These are phyloP conservation scores for Lophura nycthemera DNA, from an alignment of 2,113 vertebrate species.

Conservation along the genomic window DNA sequence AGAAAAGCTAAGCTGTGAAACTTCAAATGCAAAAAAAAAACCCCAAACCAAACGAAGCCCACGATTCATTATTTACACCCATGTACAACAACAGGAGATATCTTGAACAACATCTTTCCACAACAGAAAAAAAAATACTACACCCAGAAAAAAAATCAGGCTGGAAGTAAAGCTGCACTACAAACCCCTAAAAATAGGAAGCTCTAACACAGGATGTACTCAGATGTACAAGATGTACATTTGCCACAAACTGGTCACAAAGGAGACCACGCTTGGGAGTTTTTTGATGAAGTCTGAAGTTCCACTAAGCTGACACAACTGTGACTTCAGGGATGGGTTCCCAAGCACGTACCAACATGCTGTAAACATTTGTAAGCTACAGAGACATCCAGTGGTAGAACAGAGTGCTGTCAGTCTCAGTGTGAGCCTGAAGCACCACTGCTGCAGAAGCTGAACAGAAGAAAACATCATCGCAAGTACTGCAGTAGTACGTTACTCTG, in stretches of 20 bases:
- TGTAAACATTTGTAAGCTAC: not conserved
- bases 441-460: not conserved
- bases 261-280: not conserved
- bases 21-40: not conserved
- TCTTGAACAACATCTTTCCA: not conserved
- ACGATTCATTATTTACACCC: not conserved
- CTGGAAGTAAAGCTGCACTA: slow-evolving; percentile 17
- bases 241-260: not conserved
- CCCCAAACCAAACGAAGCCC: accelerated
- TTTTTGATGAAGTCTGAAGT: slow-evolving; percentile 22
- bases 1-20: not conserved
- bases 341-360: accelerated
- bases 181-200: slow-evolving; percentile 23
- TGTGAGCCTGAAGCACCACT: not conserved
- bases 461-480: not conserved
- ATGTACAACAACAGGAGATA: not conserved
- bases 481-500: not conserved
- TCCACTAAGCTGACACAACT: slow-evolving; percentile 29
- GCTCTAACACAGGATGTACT: not conserved
- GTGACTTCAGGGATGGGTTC: not conserved
- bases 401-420: not conserved
- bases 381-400: slow-evolving; percentile 58
- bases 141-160: slow-evolving; percentile 9
- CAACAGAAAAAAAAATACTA: not conserved
- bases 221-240: no score